Percentiles rank a stretch among this genome's conserved stretches.
These are phyloP conservation scores for Perognathus longimembris DNA, from an alignment of 2,113 vertebrate genomes.

Conservation along the genomic window DNA sequence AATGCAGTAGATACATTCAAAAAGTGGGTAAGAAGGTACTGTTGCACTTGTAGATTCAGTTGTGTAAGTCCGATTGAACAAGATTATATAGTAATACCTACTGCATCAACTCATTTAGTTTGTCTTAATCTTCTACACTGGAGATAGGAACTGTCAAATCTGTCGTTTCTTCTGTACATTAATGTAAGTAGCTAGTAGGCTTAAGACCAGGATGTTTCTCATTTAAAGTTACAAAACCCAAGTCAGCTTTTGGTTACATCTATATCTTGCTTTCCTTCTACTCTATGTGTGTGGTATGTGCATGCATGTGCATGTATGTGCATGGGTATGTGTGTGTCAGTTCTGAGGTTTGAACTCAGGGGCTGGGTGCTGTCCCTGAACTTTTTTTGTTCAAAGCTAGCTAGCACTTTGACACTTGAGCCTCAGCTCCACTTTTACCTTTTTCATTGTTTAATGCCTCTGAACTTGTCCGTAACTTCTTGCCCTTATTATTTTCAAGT, in stretches of 20 bases:
- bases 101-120: background rate
- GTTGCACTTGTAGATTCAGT: background rate
- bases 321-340: too few species aligned
- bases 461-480: background rate
- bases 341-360: too few species aligned
- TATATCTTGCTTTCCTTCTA: too few species aligned
- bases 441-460: background rate
- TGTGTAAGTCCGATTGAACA: background rate
- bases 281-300: too few species aligned
- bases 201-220: background rate
- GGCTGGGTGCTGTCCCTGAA: too few species aligned
- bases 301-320: too few species aligned
- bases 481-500: conserved; percentile 9
- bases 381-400: too few species aligned
- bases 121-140: conserved; percentile 34
- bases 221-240: background rate
- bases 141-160: background rate
- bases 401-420: too few species aligned
- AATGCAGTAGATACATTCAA: background rate
- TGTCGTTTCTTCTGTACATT: background rate
- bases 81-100: background rate
- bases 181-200: background rate
- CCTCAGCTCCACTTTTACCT: too few species aligned
- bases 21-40: background rate
- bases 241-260: background rate